phyloP scores from a whole-genome alignment of 2,113 vertebrate genomes.

The Sinosuthora webbiana region DNA sequence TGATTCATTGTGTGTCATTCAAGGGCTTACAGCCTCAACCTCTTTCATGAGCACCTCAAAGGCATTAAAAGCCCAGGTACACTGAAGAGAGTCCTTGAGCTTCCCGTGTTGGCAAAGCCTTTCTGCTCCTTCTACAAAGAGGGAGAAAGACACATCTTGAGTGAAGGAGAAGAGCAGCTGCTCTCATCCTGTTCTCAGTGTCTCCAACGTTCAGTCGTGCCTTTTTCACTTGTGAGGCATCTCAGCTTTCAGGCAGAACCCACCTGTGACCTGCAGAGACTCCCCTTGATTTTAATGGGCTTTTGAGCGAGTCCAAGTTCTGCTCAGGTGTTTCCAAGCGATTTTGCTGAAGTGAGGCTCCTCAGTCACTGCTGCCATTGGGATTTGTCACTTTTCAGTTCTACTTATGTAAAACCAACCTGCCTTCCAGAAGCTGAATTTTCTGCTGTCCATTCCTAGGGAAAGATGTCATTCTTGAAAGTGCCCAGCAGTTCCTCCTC shows the following conservation, averaged over 20 bases:
- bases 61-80: background rate
- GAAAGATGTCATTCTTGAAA: constrained; percentile 51
- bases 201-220: background rate
- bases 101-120: background rate
- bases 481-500: background rate
- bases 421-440: background rate
- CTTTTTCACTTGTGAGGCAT: background rate
- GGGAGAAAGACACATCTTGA: background rate
- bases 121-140: background rate
- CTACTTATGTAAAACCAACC: background rate
- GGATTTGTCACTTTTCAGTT: background rate
- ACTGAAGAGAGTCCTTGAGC: background rate
- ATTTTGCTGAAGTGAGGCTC: background rate
- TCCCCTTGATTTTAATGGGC: background rate
- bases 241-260: background rate
- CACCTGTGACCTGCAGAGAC: background rate
- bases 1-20: background rate
- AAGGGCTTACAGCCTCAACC: background rate
- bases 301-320: background rate
- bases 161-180: background rate
- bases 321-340: background rate
- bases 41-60: background rate
- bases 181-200: background rate
- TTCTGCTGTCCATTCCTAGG: background rate
- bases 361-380: background rate